Conservation (phyloP, 2,797 vertebrate genomes). For the Lindbergichthys nudifrons region DNA sequence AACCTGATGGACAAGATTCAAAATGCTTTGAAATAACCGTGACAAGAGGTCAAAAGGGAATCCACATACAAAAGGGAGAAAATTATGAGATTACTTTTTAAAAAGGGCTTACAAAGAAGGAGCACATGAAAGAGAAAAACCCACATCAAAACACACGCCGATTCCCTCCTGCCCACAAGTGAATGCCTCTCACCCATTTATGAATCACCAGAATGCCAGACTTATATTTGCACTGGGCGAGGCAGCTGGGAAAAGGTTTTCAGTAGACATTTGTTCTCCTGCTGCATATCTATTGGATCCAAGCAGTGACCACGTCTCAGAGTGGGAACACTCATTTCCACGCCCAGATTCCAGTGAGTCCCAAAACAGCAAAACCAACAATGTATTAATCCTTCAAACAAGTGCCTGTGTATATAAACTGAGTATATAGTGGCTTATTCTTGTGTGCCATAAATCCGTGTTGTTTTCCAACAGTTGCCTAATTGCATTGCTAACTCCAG, state of each 20-base stretch:
- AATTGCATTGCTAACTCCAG: background rate
- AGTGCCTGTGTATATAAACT: background rate
- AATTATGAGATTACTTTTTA: conserved; percentile 27
- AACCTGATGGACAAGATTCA: conserved; percentile 35
- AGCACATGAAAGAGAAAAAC: conserved; percentile 36
- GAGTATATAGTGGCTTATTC: background rate
- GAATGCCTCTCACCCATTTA: conserved; percentile 58
- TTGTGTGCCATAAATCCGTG: background rate
- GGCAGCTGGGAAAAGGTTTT: conserved; percentile 48
- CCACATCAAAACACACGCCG: conserved; percentile 53
- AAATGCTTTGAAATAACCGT: conserved; percentile 24
- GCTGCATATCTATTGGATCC: conserved; percentile 37
- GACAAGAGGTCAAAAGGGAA: conserved; percentile 28
- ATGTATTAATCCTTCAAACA: background rate
- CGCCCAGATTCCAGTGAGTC: background rate
- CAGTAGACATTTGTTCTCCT: conserved; percentile 42
- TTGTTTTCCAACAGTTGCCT: background rate
- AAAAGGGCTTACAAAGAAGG: conserved; percentile 25
- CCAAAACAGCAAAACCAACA: background rate
- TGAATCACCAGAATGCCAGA: conserved; percentile 69
- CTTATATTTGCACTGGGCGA: conserved; percentile 73
- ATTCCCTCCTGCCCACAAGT: conserved; percentile 41
- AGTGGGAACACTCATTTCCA: conserved; percentile 12
- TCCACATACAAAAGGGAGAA: conserved; percentile 1
- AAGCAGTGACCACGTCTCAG: conserved; percentile 32